These are phyloP conservation scores for Ailurus styani DNA, from an alignment of 2,113 vertebrate genomes.

Conservation along the genomic window DNA sequence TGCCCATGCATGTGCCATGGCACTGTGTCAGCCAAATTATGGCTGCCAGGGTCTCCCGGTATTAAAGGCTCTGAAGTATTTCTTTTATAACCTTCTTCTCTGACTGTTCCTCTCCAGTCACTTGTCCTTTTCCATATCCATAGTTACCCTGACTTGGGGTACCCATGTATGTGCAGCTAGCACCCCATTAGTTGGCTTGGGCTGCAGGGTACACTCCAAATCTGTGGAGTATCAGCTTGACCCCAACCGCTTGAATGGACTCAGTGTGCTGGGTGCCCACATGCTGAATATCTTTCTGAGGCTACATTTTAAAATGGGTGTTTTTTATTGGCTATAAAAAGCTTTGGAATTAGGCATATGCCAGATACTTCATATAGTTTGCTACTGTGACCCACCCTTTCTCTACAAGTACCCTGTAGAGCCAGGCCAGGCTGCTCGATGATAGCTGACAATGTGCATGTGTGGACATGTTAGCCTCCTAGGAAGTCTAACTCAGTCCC, in stretches of 20 bases:
- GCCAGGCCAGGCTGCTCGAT: not conserved
- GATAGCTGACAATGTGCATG: not conserved
- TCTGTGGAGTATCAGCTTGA: not conserved
- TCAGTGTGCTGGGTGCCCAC: not conserved
- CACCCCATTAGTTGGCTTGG: not conserved
- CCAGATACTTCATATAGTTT: not conserved
- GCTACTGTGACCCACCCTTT: not conserved
- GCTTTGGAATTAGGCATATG: not conserved
- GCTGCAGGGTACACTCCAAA: not conserved
- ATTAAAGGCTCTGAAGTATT: not conserved
- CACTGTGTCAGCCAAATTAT: not conserved
- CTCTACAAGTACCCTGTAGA: not conserved
- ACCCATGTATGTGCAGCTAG: not conserved
- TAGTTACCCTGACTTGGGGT: not conserved
- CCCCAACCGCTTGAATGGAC: not conserved
- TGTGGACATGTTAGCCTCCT: not conserved
- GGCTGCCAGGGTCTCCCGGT: not conserved
- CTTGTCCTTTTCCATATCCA: not conserved
- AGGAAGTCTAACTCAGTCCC: not conserved
- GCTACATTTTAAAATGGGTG: not conserved
- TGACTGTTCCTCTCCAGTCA: not conserved
- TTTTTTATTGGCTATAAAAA: not conserved
- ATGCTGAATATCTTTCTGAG: not conserved
- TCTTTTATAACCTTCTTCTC: not conserved
- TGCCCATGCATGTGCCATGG: not conserved